Evolutionary conservation across 2,113 vertebrate species (phyloP).

Genomic region (Mola mola): DNA sequence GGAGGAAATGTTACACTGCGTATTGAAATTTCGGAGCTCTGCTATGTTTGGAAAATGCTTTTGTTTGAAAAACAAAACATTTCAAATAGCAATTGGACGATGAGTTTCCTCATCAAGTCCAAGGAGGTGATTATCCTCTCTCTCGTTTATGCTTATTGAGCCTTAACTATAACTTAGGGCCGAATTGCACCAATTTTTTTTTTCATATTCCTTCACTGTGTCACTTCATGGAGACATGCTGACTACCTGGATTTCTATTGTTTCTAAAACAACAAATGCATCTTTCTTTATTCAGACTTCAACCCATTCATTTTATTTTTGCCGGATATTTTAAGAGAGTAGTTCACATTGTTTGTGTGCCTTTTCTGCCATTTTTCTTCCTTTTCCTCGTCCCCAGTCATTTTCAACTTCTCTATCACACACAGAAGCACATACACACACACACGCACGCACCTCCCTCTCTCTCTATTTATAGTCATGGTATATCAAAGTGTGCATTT

Average conservation of each 20-base stretch:
- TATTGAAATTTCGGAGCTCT: background rate
- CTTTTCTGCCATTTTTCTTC: slow-evolving; percentile 21
- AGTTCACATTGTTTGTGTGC: slow-evolving; percentile 22
- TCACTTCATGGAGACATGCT: slow-evolving; percentile 33
- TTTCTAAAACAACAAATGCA: slow-evolving; percentile 4
- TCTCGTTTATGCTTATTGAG: slow-evolving; percentile 29
- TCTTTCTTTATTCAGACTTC: background rate
- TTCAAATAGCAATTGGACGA: background rate
- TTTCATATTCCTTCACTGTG: too few species aligned
- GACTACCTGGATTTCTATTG: slow-evolving; percentile 35
- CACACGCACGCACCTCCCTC: slow-evolving; percentile 50
- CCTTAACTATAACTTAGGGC: slow-evolving; percentile 40
- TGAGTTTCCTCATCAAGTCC: background rate
- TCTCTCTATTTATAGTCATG: slow-evolving; percentile 71
- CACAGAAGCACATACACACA: slow-evolving; percentile 38
- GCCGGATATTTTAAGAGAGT: slow-evolving; percentile 41
- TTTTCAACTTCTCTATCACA: slow-evolving; percentile 50
- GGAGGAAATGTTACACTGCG: background rate
- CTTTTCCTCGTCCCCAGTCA: slow-evolving; percentile 31
- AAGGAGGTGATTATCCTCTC: slow-evolving; percentile 17
- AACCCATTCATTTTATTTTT: background rate
- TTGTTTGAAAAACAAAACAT: background rate
- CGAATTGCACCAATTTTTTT: slow-evolving; percentile 51
- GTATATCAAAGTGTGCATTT: slow-evolving; percentile 87
- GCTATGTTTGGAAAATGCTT: too few species aligned